A percentile compares a stretch with the other conserved stretches of the same genome.
Conservation (phyloP, 2,113 vertebrate genomes). For the Tupaia tana region DNA sequence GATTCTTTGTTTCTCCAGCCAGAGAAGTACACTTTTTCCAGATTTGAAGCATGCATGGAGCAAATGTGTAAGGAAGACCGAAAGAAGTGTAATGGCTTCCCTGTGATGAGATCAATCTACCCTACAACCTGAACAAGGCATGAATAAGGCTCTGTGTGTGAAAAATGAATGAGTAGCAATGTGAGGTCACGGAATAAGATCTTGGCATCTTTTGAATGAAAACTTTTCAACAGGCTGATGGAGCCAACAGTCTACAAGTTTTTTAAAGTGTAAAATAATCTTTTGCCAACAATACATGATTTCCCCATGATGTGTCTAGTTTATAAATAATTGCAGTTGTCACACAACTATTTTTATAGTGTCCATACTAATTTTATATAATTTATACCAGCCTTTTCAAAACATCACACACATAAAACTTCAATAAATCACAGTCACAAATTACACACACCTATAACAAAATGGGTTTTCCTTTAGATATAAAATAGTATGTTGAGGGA, state of each 20-base stretch:
- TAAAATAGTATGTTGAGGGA: conserved; percentile 19
- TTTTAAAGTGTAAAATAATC: conserved; percentile 58
- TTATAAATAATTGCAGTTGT: conserved; percentile 37
- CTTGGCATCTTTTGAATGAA: conserved; percentile 65
- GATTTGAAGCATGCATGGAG: conserved; percentile 63
- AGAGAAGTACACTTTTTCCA: conserved; percentile 55
- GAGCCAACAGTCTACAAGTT: neutral
- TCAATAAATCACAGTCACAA: conserved; percentile 8
- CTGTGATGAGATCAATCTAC: conserved; percentile 44
- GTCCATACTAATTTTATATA: neutral
- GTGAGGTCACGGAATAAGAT: conserved; percentile 55
- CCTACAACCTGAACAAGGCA: neutral
- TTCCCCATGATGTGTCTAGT: conserved; percentile 41
- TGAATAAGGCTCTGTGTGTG: conserved; percentile 50
- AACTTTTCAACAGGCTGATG: conserved; percentile 43
- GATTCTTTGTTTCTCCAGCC: conserved; percentile 73
- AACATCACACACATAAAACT: neutral
- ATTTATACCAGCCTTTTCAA: conserved; percentile 40
- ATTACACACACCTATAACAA: conserved; percentile 13
- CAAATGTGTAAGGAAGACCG: conserved; percentile 70
- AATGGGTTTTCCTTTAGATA: neutral
- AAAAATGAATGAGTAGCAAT: conserved; percentile 51
- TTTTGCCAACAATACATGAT: conserved; percentile 43
- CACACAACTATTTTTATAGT: conserved; percentile 33
- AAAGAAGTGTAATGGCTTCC: conserved; percentile 38